phyloP scores from a whole-genome alignment of 2,888 invertebrate genomes.

The Machimus rusticus region DNA sequence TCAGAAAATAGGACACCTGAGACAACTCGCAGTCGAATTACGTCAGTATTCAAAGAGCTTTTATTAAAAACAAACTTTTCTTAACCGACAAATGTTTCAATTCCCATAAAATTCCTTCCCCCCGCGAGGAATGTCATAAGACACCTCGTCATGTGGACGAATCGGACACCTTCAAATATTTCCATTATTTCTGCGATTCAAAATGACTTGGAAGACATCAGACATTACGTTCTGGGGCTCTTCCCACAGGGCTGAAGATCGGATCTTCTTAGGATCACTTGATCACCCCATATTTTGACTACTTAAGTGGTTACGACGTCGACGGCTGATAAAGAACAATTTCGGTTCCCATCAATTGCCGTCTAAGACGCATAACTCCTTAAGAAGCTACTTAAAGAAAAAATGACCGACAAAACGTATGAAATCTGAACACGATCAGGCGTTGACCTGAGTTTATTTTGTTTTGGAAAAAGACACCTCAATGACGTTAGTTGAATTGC shows the following conservation, averaged over 20 bases:
- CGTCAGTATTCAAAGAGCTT: not conserved
- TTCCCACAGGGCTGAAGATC: not conserved
- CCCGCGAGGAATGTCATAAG: not conserved
- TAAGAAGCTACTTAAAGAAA: not conserved
- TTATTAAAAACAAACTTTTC: not conserved
- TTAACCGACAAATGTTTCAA: not conserved
- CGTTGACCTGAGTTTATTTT: constrained; percentile 2
- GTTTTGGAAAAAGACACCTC: not conserved
- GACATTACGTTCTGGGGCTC: not conserved
- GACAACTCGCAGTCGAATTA: not conserved
- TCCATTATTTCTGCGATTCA: not conserved
- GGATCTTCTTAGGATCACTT: constrained; percentile 7
- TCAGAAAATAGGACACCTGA: not conserved
- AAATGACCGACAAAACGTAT: not conserved
- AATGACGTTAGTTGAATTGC: not conserved
- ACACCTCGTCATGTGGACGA: not conserved
- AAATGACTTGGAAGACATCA: not conserved
- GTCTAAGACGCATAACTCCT: not conserved
- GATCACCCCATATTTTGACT: constrained; percentile 13
- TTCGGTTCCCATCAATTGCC: not conserved
- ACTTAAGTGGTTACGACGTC: not conserved
- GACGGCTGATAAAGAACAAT: not conserved
- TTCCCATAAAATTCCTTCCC: not conserved
- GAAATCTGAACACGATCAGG: not conserved
- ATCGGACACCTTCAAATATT: not conserved